phyloP scores from a whole-genome alignment of 2,888 invertebrate species.

The Caenorhabditis sp. region DNA sequence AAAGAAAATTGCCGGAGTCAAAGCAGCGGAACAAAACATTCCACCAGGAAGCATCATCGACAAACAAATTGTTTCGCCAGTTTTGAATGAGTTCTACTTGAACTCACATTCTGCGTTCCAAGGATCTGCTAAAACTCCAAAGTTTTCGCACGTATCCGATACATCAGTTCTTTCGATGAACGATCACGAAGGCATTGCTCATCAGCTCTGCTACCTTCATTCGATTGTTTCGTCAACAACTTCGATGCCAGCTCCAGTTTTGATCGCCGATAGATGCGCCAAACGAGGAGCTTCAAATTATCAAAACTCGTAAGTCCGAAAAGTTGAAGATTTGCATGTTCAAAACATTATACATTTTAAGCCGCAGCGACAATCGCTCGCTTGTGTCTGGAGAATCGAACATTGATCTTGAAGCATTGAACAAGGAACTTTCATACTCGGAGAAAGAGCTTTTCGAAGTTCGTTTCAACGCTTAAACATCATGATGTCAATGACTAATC shows the following conservation, averaged over 20 bases:
- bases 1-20: not conserved
- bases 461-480: not conserved
- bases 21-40: constrained; percentile 17
- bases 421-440: not conserved
- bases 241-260: constrained; percentile 19
- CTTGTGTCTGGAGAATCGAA: not conserved
- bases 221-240: constrained; percentile 17
- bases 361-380: not conserved
- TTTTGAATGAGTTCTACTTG: constrained; percentile 27
- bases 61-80: constrained; percentile 10
- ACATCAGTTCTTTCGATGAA: not conserved
- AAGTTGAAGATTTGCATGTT: too few relatives aligned
- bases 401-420: not conserved
- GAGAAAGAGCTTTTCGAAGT: not conserved
- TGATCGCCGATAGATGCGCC: constrained; percentile 23
- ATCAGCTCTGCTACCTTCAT: constrained; percentile 18
- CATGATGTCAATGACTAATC: too few relatives aligned
- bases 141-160: constrained; percentile 17
- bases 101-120: constrained; percentile 27
- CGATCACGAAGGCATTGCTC: constrained; percentile 8
- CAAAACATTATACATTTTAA: not conserved
- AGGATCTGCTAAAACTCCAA: constrained; percentile 21
- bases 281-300: constrained; percentile 15
- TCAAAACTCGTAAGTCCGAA: not conserved
- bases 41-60: constrained; percentile 29